These are phyloP conservation scores for Oncopodura yosiiana DNA, from an alignment of 1,140 invertebrate species.

Conservation along the genomic window DNA sequence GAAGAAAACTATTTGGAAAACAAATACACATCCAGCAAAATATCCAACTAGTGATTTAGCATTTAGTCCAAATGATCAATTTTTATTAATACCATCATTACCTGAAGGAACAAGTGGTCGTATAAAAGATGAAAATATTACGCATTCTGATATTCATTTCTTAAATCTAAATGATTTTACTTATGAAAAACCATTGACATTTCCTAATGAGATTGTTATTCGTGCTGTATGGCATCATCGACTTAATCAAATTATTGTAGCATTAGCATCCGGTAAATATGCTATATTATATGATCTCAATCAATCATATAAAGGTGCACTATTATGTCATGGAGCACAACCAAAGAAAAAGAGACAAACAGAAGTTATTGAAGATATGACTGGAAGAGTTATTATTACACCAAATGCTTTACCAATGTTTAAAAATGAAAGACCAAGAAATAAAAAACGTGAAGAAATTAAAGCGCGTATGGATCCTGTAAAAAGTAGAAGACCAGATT, in stretches of 20 bases:
- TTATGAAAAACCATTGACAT: constrained; percentile 15
- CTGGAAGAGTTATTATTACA: constrained; percentile 89
- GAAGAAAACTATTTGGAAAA: constrained; percentile 62
- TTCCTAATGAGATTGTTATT: constrained; percentile 50
- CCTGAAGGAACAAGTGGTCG: constrained; percentile 22
- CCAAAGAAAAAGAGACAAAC: constrained; percentile 20
- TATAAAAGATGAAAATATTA: constrained; percentile 17
- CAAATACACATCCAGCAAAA: constrained; percentile 63
- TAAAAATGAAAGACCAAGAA: constrained; percentile 74
- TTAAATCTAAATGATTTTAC: constrained; percentile 14
- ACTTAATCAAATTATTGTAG: constrained; percentile 90
- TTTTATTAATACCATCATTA: constrained; percentile 25
- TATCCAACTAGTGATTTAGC: constrained; percentile 80
- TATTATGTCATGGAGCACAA: constrained; percentile 27
- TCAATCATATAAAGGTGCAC: constrained; percentile 72
- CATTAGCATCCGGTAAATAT: constrained; percentile 80
- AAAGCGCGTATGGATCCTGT: constrained; percentile 64
- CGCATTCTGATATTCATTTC: constrained; percentile 32
- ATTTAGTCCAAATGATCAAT: constrained; percentile 82
- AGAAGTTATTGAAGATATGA: constrained; percentile 59
- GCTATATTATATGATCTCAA: constrained; percentile 85
- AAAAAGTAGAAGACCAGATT: constrained; percentile 84
- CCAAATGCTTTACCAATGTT: constrained; percentile 94
- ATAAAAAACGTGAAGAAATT: constrained; percentile 36
- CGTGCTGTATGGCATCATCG: constrained; percentile 92